Percentiles rank a stretch among this genome's conserved stretches.
These are phyloP conservation scores for Stercorarius parasiticus DNA, from an alignment of 2,113 vertebrate species.

Conservation along the genomic window DNA sequence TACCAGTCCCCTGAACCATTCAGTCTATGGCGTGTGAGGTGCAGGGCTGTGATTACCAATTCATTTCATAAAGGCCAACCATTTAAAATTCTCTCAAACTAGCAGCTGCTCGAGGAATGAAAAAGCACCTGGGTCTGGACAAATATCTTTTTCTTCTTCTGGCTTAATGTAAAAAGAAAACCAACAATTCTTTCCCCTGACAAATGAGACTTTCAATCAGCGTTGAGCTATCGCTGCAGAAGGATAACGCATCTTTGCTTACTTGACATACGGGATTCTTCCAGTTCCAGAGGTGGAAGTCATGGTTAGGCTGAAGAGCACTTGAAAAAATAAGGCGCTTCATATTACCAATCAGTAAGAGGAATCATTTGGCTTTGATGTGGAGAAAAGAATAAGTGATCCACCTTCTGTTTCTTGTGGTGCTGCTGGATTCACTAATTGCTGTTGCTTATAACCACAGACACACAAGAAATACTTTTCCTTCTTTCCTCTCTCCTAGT, in stretches of 20 bases:
- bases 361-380: background rate
- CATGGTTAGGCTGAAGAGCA: background rate
- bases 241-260: background rate
- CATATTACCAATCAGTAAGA: background rate
- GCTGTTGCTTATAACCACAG: background rate
- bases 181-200: background rate
- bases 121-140: constrained; percentile 1
- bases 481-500: background rate
- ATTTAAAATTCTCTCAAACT: constrained; percentile 40
- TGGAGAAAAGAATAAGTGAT: background rate
- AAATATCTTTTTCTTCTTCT: background rate
- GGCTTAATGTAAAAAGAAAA: constrained; percentile 39
- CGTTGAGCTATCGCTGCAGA: background rate
- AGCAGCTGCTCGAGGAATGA: constrained; percentile 20
- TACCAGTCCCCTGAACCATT: background rate
- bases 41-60: constrained; percentile 27
- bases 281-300: background rate
- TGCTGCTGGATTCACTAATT: background rate
- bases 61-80: constrained; percentile 43
- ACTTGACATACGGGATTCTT: background rate
- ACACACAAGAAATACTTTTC: background rate
- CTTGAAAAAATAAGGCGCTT: background rate
- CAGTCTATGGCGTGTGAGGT: background rate
- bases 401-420: background rate
- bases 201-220: constrained; percentile 17